Evolutionary conservation across 2,888 invertebrate genomes (phyloP).

Genomic region (Anagyrus pseudococci): DNA sequence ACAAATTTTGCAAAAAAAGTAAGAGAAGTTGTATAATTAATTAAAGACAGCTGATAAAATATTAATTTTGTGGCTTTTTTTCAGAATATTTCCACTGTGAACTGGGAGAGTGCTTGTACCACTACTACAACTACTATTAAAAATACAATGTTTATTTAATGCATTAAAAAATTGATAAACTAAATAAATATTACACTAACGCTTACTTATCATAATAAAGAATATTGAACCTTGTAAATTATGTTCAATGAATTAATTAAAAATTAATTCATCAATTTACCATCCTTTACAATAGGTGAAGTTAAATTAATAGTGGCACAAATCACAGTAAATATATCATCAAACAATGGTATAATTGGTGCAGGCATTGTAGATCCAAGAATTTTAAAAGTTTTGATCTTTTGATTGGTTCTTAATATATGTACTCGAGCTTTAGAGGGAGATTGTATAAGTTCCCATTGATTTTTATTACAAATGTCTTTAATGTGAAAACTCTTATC

Average conservation of each 20-base stretch:
- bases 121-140: too few species aligned
- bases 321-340: constrained; percentile 11
- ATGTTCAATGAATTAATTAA: neutral
- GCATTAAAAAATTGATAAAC: too few species aligned
- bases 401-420: constrained; percentile 35
- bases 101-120: too few species aligned
- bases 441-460: constrained; percentile 32
- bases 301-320: constrained; percentile 17
- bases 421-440: constrained; percentile 39
- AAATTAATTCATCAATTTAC: constrained; percentile 17
- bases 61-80: too few species aligned
- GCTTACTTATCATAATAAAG: too few species aligned
- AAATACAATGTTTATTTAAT: too few species aligned
- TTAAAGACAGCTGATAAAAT: too few species aligned
- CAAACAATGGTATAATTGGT: neutral
- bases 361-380: constrained; percentile 9
- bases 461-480: constrained; percentile 32
- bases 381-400: constrained; percentile 23
- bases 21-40: too few species aligned
- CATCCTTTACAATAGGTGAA: constrained; percentile 13
- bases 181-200: too few species aligned
- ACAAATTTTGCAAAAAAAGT: too few species aligned
- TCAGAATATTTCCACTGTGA: too few species aligned
- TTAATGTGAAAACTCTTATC: constrained; percentile 38
- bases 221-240: neutral